Evolutionary conservation across 2,888 invertebrate species (phyloP), one percentile per base, ranked within the genome.

Genomic region (Nudaria mundana): DNA sequence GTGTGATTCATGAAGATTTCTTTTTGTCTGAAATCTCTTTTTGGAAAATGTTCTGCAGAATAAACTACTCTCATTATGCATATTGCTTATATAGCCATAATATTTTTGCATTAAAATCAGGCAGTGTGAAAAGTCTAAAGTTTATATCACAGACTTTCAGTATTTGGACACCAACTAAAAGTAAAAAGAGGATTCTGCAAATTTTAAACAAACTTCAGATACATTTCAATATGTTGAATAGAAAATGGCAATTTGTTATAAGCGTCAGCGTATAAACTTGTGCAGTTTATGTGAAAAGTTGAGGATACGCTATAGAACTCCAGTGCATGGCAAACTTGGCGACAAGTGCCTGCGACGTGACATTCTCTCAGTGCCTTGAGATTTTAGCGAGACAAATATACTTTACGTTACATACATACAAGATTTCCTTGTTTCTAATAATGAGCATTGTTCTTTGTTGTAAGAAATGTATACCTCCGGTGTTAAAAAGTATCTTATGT

Each of bases 281-380:
- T 63, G 62, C 71, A 79, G 77, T 82, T 86, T 83, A 85, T 83
- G 84, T 76, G 83, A 75, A 83, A 85, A 86, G 76, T 85, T 86
- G 74, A 52, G 66, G 78, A 77, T 75, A 72, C 66, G 71, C 69
- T 63, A 74, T 63, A 69, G 68, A 70, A 64, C 61, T 69, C 64
- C 57, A 63, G 64, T 56, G 63, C 70, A 64, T 67, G 67, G 66
- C 61, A 63, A 81, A 81, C 74, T 82, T 69, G 69, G 66, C 64
- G 77, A 81, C 81, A 78, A 83, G 81, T 82, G 83, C 69, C 57
- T 65, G 61, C 56, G 70, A 85, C 85, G 85, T 84, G 85, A 84
- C 78, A 64, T 71, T 70, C 69, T 63, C 54, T 69, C 64, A 71
- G 66, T 67, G 60, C 44, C 64, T 53, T 63, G 64, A 60, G 62